A percentile compares a stretch with the other conserved stretches of the same genome.
Evolutionary conservation across 2,113 vertebrate genomes (phyloP).

Genomic region (Gallinago undulata): DNA sequence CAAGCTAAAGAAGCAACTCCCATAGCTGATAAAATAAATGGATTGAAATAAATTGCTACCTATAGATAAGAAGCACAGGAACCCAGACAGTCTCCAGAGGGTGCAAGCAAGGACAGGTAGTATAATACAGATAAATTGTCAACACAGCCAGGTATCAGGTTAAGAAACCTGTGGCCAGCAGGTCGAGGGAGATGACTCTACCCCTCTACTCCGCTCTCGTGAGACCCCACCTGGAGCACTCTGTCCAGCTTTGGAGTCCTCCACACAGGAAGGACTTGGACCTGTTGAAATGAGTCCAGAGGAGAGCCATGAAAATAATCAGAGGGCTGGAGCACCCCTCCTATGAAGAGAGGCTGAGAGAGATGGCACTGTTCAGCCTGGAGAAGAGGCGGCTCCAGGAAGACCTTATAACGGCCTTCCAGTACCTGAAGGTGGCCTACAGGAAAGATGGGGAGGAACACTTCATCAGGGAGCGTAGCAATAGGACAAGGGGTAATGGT

Average conservation of each 20-base stretch:
- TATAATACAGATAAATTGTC: background rate
- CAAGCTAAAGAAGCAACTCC: background rate
- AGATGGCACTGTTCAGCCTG: background rate
- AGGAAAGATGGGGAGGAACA: background rate
- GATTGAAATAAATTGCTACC: background rate
- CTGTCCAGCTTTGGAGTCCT: background rate
- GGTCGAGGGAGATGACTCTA: background rate
- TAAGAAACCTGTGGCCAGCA: background rate
- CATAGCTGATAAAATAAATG: background rate
- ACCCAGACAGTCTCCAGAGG: background rate
- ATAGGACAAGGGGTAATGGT: background rate
- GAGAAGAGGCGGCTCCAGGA: too few relatives aligned
- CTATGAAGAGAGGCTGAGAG: background rate
- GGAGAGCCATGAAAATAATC: background rate
- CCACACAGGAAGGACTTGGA: background rate
- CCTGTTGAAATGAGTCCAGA: background rate
- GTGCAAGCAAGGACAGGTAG: background rate
- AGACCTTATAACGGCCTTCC: background rate
- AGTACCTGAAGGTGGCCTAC: background rate
- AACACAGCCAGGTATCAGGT: background rate
- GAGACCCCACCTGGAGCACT: background rate
- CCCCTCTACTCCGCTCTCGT: background rate
- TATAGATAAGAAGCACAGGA: background rate
- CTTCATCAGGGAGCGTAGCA: background rate
- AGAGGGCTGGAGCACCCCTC: background rate